Conservation (phyloP, 2,113 vertebrate genomes). For the Mobula hypostoma region DNA sequence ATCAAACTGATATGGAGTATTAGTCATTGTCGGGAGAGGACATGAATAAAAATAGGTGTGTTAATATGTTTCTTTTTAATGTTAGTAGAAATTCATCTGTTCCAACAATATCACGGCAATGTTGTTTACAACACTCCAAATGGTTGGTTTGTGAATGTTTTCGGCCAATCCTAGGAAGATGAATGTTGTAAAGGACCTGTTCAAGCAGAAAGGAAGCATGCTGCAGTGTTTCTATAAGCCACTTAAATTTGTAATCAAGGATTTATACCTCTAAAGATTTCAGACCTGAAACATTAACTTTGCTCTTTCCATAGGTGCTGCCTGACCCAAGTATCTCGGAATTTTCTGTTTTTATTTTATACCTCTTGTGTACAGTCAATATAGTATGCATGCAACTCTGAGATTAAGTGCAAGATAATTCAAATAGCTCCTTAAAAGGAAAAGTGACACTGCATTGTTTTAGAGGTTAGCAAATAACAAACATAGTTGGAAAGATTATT, state of each 20-base stretch:
- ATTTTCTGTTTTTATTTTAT: no score
- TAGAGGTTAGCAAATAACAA: background rate
- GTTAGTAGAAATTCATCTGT: background rate
- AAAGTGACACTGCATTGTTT: background rate
- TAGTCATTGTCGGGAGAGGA: no score
- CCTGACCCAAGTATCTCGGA: no score
- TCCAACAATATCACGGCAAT: no score
- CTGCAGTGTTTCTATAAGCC: background rate
- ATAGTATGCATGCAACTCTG: background rate
- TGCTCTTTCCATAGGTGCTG: no score
- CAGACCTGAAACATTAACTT: no score
- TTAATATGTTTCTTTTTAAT: background rate
- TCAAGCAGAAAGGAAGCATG: background rate
- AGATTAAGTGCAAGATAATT: background rate
- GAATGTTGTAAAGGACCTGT: background rate
- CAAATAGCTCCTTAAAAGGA: background rate
- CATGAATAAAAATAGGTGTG: background rate
- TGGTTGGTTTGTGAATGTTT: background rate
- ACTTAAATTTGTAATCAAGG: background rate
- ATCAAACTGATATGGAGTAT: background rate
- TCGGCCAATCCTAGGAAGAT: background rate
- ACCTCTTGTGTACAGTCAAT: no score
- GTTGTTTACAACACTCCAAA: background rate
- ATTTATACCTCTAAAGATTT: background rate
- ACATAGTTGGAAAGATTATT: background rate